Conservation (phyloP, 2,113 vertebrate species). For the Alectura lathami region DNA sequence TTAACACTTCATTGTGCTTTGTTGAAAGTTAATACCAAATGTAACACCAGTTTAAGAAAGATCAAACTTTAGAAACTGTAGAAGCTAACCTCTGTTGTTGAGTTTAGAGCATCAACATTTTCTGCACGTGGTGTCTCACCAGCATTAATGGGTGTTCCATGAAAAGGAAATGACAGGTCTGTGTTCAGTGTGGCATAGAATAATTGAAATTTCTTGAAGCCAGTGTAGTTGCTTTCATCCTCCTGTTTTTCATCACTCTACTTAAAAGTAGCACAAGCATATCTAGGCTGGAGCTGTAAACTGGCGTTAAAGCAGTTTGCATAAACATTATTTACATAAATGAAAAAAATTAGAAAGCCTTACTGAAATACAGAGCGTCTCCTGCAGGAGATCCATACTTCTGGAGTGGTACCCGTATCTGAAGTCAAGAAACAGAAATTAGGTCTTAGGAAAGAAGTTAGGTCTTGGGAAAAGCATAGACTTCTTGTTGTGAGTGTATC, state of each 20-base stretch:
- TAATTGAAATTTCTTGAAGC: background rate
- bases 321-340: background rate
- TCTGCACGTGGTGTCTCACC: background rate
- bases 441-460: background rate
- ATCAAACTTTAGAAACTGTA: accelerated
- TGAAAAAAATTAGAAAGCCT: accelerated
- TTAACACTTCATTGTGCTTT: background rate
- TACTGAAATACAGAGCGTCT: background rate
- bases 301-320: background rate
- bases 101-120: background rate
- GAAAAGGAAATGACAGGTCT: background rate
- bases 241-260: background rate
- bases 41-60: background rate
- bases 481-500: background rate
- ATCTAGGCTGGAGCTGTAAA: background rate
- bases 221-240: background rate
- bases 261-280: background rate
- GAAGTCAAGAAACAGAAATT: background rate
- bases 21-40: background rate
- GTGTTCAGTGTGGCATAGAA: background rate
- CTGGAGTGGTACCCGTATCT: background rate
- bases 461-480: too few relatives aligned
- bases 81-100: background rate
- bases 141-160: background rate
- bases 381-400: background rate